phyloP scores from a whole-genome alignment of 2,797 vertebrate species.

The Avahi laniger region DNA sequence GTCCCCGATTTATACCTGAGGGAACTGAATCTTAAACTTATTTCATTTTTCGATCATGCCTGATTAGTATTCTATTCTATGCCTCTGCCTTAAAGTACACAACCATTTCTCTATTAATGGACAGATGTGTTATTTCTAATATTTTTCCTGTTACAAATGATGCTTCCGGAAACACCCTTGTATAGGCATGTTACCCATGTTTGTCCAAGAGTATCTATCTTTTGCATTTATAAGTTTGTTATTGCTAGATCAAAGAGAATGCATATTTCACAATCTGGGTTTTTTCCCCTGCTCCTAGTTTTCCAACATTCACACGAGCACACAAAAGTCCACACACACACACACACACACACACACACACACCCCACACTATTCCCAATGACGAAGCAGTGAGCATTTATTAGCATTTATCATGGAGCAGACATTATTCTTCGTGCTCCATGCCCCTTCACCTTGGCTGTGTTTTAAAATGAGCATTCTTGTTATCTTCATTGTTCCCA shows the following conservation, averaged over 20 bases:
- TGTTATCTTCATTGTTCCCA: not conserved
- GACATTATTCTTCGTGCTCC: not conserved
- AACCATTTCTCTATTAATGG: not conserved
- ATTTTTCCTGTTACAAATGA: not conserved
- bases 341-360: accelerated
- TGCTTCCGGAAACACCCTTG: not conserved
- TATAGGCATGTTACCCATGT: not conserved
- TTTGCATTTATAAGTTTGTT: not conserved
- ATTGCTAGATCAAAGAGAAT: not conserved
- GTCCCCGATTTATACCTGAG: not conserved
- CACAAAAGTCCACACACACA: accelerated
- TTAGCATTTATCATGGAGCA: not conserved
- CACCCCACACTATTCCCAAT: accelerated
- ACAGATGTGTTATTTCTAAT: not conserved
- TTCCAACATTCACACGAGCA: not conserved
- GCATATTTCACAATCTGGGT: not conserved
- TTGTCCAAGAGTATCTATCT: not conserved
- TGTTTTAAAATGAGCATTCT: not conserved
- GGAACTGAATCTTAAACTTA: not conserved
- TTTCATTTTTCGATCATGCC: not conserved
- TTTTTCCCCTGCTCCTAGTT: not conserved
- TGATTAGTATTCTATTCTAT: not conserved
- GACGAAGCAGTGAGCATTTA: not conserved
- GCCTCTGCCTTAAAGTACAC: not conserved
- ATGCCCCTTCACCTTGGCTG: accelerated